phyloP scores from a whole-genome alignment of 2,888 invertebrate species.

The Cordilura impudica region DNA sequence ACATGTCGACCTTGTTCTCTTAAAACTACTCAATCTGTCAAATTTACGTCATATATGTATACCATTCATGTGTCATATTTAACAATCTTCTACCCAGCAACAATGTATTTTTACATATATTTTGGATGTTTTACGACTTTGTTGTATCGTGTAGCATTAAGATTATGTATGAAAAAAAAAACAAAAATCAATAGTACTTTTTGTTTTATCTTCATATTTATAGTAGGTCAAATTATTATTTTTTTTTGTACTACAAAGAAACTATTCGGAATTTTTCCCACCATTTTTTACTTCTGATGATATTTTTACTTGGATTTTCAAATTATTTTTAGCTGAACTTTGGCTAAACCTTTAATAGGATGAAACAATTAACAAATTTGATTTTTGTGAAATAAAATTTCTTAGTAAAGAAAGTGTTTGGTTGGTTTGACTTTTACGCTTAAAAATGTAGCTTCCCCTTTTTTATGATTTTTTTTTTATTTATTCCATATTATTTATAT shows the following conservation, averaged over 20 bases:
- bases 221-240: slow-evolving; percentile 4
- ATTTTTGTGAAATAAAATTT: too few relatives aligned
- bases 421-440: too few relatives aligned
- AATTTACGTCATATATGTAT: slow-evolving; percentile 34
- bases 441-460: too few relatives aligned
- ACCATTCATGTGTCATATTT: slow-evolving; percentile 41
- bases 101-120: slow-evolving; percentile 15
- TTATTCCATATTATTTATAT: too few relatives aligned
- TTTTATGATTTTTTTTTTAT: too few relatives aligned
- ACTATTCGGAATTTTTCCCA: too few relatives aligned
- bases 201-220: slow-evolving; percentile 21
- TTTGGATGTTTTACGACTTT: slow-evolving; percentile 5
- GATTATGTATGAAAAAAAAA: slow-evolving; percentile 7
- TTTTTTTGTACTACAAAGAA: background rate
- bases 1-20: slow-evolving; percentile 27
- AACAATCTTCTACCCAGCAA: slow-evolving; percentile 10
- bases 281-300: too few relatives aligned
- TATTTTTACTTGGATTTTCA: too few relatives aligned
- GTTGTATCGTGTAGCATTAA: background rate
- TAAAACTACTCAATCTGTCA: slow-evolving; percentile 48
- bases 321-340: too few relatives aligned
- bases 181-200: slow-evolving; percentile 8
- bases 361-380: too few relatives aligned
- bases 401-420: too few relatives aligned
- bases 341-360: too few relatives aligned